Base-by-base conservation (phyloP, 2,888 invertebrate species). In the Amphipoea oculea region DNA sequence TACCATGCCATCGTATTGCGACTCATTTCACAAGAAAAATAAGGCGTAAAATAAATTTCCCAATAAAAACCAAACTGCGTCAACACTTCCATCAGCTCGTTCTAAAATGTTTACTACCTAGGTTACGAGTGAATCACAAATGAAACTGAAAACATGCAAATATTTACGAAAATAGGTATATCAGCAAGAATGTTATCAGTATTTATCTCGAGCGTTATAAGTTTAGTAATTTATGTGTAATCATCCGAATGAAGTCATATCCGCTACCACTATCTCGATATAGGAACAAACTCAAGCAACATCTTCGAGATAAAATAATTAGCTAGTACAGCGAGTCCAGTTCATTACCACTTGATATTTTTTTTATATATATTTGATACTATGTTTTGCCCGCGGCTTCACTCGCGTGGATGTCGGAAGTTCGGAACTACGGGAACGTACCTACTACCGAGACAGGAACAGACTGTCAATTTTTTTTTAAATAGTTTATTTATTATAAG, bases 131-230 rank as follows among this genome's bases (percentile, higher is more conserved):
- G 87, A 88, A 74, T 88, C 83, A 86, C 76, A 78, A 75, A 77
- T 77, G 68, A 82, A 84, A 89, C 62, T 79, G 73, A 82, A 89
- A 88, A 71, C 79, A 82, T 63, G 79, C 83, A 71, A 88, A 90
- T 89, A 89, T 91, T 91, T 88, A 86, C 76, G 71, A 73, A 83
- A 73, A 83, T 76, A 45, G 45, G 45, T 45, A 80, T 74, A 73
- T 87, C 75, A 83, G 76, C 75, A 74, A 76, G 81, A 87, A 86
- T 83, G 84, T 86, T 88, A 88, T 88, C 86, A 75, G 45, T 78
- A 86, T 78, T 83, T 83, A 79, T 80, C 86, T 77, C 62, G 17
- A 67, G 63, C 63, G 42, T 69, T 76, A 74, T 65, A 72, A 80
- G 45, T 76, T 73, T 76, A 80, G 20, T 74, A 75, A 76, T 78